phyloP scores from a whole-genome alignment of 2,113 vertebrate genomes.

The Tor tambroides region DNA sequence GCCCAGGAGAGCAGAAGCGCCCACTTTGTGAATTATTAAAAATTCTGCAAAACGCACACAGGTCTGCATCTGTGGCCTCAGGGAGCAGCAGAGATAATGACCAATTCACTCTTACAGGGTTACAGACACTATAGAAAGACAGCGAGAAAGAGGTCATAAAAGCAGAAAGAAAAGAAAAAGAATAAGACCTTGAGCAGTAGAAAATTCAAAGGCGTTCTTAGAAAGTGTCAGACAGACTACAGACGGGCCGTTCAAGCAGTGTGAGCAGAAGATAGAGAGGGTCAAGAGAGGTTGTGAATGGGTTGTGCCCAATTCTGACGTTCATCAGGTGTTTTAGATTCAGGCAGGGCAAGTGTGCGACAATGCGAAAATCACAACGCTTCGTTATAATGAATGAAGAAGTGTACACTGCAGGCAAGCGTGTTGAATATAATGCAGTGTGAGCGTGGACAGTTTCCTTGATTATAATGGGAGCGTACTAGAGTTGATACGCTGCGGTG shows the following conservation, averaged over 20 bases:
- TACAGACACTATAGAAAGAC: constrained; percentile 41
- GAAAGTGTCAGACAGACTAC: not conserved
- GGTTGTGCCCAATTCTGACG: not conserved
- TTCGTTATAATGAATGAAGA: not conserved
- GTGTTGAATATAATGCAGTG: not conserved
- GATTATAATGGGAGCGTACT: not conserved
- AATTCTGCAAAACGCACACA: constrained; percentile 27
- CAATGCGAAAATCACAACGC: not conserved
- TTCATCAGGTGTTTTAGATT: not conserved
- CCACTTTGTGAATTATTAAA: constrained; percentile 57
- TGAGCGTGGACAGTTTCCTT: not conserved
- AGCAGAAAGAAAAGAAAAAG: not conserved
- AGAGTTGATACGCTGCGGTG: not conserved
- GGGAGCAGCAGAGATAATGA: constrained; percentile 52
- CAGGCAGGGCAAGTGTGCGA: not conserved
- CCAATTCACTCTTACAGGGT: constrained; percentile 53
- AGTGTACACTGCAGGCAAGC: not conserved
- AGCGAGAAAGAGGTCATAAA: constrained; percentile 25
- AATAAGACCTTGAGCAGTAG: not conserved
- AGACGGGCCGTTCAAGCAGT: not conserved
- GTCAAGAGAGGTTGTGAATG: not conserved
- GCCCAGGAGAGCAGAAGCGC: constrained; percentile 30
- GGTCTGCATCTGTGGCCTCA: constrained; percentile 41
- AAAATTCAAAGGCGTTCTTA: constrained; percentile 3
- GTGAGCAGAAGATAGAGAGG: not conserved